phyloP scores from a whole-genome alignment of 2,888 invertebrate species.

The Ctenicera cuprea region DNA sequence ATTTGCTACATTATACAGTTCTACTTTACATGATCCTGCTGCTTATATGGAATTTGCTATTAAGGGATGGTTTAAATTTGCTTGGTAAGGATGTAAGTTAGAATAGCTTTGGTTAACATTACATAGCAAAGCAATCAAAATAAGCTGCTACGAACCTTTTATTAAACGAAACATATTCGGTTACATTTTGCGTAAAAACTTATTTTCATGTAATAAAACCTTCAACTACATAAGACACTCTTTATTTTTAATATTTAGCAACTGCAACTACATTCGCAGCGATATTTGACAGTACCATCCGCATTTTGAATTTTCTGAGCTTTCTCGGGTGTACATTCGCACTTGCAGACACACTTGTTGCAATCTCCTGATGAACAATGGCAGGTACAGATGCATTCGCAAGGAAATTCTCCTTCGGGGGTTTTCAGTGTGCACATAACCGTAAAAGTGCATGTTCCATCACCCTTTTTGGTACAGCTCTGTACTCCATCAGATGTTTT shows the following conservation, averaged over 20 bases:
- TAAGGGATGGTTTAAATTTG: too few relatives aligned
- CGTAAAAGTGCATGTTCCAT: constrained; percentile 40
- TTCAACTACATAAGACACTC: too few relatives aligned
- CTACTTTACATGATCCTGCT: too few relatives aligned
- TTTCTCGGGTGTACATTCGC: constrained; percentile 45
- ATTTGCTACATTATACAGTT: too few relatives aligned
- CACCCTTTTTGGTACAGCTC: constrained; percentile 31
- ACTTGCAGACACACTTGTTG: constrained; percentile 49
- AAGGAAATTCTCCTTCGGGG: constrained; percentile 48
- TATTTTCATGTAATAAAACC: too few relatives aligned
- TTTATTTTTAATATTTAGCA: constrained; percentile 37
- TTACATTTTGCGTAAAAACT: too few relatives aligned
- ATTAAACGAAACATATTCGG: too few relatives aligned
- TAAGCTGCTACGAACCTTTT: too few relatives aligned
- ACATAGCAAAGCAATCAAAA: too few relatives aligned
- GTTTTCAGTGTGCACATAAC: constrained; percentile 38
- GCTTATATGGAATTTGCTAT: too few relatives aligned
- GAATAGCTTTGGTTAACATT: too few relatives aligned
- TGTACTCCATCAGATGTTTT: not conserved
- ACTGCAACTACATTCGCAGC: constrained; percentile 50
- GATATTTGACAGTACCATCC: constrained; percentile 47
- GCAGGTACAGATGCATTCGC: constrained; percentile 52
- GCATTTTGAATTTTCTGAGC: constrained; percentile 37
- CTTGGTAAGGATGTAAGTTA: too few relatives aligned
- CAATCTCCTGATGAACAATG: constrained; percentile 35